Evolutionary conservation across 1,140 invertebrate species (phyloP), one percentile per base, ranked within the genome.

Genomic region (Solenopsis invicta): DNA sequence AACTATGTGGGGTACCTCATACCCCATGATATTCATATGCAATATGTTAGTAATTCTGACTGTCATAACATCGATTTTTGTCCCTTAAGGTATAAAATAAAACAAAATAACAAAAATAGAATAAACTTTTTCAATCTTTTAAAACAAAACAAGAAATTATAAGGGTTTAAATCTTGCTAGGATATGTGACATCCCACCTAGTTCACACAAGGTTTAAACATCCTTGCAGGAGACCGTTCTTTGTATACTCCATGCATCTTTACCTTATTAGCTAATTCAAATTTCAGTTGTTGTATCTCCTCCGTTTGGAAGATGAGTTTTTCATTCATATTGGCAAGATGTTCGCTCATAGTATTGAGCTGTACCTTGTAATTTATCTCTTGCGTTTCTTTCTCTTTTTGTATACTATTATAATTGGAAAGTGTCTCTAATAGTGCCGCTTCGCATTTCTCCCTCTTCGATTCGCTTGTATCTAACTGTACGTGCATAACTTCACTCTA

Each of bases 321-420:
- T 89, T 99, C 98, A 94, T 98, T 99, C 95, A 99, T 97, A 85
- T 97, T 97, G 24, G 98, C 98, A 88, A 99, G 96, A 96, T 99
- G 98, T 94, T 99, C 98, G 80, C 98, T 98, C 96, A 99, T 97
- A 59, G 98, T 98, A 88, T 97, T 98, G 64, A 99, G 96, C 94
- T 99, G 98, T 75, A 97, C 96, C 94, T 99, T 98, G 93, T 99
- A 99, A 95, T 98, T 99, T 85, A 94, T 93, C 86, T 95, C 95
- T 89, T 95, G 94, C 54, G 92, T 89, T 85, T 95, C 96, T 91
- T 96, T 95, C 87, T 96, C 96, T 87, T 96, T 96, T 88, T 96
- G 95, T 29, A 96, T 91, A 87, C 91, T 95, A 85, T 94, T 95
- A 85, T 94, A 93, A 80, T 95, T 96, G 24, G 94, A 94, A 75